Evolutionary conservation across 2,888 invertebrate species (phyloP).

Genomic region (Ophioninae sp.): DNA sequence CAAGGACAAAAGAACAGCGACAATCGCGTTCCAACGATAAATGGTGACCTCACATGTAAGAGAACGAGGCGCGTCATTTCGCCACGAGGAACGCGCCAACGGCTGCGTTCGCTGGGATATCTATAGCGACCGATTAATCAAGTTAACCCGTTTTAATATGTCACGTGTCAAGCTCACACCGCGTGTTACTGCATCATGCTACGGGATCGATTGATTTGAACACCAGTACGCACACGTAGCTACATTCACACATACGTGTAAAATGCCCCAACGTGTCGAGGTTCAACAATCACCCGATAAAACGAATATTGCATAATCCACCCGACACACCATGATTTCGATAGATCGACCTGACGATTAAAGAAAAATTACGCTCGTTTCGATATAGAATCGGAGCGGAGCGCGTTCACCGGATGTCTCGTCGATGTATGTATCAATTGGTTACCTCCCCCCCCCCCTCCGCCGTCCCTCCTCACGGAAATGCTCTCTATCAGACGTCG

Average conservation of each 20-base stretch:
- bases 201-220: conserved; percentile 34
- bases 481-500: not conserved
- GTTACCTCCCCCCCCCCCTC: not conserved
- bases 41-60: not conserved
- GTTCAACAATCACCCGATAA: not conserved
- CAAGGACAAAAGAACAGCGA: not conserved
- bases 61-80: not conserved
- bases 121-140: conserved; percentile 48
- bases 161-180: conserved; percentile 12
- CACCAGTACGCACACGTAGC: not conserved
- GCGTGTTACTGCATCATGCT: conserved; percentile 34
- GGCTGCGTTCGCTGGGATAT: not conserved
- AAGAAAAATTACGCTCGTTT: not conserved
- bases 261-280: not conserved
- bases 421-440: conserved; percentile 9
- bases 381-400: not conserved
- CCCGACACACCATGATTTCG: not conserved
- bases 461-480: not conserved
- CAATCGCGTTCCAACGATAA: not conserved
- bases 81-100: conserved; percentile 18
- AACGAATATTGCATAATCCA: conserved; percentile 3
- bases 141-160: conserved; percentile 30
- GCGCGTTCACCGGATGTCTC: not conserved
- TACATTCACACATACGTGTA: not conserved
- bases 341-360: not conserved